A percentile compares a stretch with the other conserved stretches of the same genome.
phyloP scores from a whole-genome alignment of 2,113 vertebrate genomes.

The Prunella himalayana region DNA sequence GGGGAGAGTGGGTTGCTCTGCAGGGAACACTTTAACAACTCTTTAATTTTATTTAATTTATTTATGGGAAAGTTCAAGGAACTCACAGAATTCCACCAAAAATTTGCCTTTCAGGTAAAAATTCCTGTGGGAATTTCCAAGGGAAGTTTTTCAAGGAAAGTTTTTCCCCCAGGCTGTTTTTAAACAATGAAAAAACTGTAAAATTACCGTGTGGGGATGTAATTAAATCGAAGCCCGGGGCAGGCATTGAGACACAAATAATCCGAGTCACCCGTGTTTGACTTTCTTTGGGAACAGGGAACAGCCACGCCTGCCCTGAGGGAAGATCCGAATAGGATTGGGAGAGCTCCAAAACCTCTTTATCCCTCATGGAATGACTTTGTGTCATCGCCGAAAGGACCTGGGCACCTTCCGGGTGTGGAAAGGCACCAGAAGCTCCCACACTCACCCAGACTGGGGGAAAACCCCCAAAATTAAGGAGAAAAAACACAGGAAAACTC shows the following conservation, averaged over 20 bases:
- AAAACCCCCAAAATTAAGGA: not conserved
- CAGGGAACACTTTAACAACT: not conserved
- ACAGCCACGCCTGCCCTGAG: not conserved
- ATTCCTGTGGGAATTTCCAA: not conserved
- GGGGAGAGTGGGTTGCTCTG: not conserved
- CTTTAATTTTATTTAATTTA: not conserved
- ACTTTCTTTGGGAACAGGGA: not conserved
- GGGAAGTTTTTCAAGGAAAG: not conserved
- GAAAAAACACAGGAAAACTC: not conserved
- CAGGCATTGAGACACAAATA: not conserved
- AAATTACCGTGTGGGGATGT: not conserved
- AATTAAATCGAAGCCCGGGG: not conserved
- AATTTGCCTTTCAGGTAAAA: not conserved
- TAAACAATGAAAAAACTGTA: not conserved
- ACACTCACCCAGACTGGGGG: fast-evolving
- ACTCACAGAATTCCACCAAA: not conserved
- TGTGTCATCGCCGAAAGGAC: not conserved
- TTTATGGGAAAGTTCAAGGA: not conserved
- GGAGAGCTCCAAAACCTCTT: not conserved
- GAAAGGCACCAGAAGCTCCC: not conserved
- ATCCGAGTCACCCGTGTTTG: not conserved
- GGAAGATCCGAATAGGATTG: not conserved
- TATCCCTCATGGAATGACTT: not conserved
- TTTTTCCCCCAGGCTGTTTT: not conserved
- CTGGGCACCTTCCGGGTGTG: not conserved